Percentiles rank a stretch among this genome's conserved stretches.
These are phyloP conservation scores for Caenorhabditis remanei DNA, from an alignment of 1,140 invertebrate species.

Conservation along the genomic window DNA sequence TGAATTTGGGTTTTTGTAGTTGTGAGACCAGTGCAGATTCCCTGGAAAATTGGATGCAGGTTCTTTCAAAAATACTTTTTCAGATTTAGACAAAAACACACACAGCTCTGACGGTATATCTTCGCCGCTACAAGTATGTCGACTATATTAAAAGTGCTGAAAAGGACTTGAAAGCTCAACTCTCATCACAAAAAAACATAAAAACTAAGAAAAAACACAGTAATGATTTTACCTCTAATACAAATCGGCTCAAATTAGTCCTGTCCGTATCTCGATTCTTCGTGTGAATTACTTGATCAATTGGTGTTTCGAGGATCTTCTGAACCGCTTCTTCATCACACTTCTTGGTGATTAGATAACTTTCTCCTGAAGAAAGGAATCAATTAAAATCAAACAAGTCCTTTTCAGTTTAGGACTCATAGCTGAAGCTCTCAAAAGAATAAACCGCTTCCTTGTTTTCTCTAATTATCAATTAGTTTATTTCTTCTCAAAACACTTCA, in stretches of 20 bases:
- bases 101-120: no score
- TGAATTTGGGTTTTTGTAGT: neutral
- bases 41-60: neutral
- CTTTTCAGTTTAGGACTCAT: no score
- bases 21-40: slow-evolving; percentile 59
- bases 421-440: no score
- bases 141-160: no score
- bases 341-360: slow-evolving; percentile 7
- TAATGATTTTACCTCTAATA: slow-evolving; percentile 34
- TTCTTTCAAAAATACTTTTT: neutral
- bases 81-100: no score
- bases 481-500: slow-evolving; percentile 21
- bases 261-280: neutral
- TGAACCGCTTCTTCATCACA: slow-evolving; percentile 29
- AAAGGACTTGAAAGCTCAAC: no score
- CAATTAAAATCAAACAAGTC: neutral
- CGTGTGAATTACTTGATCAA: neutral
- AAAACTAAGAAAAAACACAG: neutral
- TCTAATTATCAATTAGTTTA: neutral
- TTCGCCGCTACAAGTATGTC: no score
- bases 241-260: slow-evolving; percentile 26
- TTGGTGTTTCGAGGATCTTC: slow-evolving; percentile 31
- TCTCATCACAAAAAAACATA: no score
- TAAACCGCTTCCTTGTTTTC: slow-evolving; percentile 3
- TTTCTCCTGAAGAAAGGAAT: slow-evolving; percentile 49